Evolutionary conservation across 1,140 invertebrate species (phyloP).

Genomic region (Cotesia chilonis): DNA sequence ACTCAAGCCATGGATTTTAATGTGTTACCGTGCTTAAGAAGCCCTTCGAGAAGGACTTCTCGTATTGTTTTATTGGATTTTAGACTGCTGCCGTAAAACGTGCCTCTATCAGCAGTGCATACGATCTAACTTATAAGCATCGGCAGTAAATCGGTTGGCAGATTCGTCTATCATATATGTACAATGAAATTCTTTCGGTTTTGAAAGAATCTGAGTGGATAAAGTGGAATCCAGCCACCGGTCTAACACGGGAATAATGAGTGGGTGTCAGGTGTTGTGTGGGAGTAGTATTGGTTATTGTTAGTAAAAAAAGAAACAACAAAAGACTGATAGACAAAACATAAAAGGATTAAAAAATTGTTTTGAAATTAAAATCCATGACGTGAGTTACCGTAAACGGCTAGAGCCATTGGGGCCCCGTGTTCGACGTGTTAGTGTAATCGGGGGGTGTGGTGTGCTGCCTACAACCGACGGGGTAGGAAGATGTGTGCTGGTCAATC

Average conservation of each 20-base stretch:
- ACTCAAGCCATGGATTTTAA: conserved; percentile 63
- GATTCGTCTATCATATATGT: background rate
- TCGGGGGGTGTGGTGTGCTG: conserved; percentile 65
- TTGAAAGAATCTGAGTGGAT: background rate
- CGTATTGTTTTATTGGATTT: background rate
- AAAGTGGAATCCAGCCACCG: conserved; percentile 7
- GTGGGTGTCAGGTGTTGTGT: background rate
- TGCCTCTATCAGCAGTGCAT: conserved; percentile 57
- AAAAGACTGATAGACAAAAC: too few relatives aligned
- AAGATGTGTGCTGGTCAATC: conserved; percentile 64
- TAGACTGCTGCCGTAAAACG: conserved; percentile 18
- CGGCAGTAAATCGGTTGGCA: conserved; percentile 4
- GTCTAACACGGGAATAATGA: too few relatives aligned
- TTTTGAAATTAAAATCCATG: conserved; percentile 61
- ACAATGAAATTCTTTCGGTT: background rate
- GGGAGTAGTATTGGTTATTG: background rate
- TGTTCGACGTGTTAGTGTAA: conserved; percentile 66
- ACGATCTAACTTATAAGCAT: conserved; percentile 36
- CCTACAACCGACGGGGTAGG: conserved; percentile 63
- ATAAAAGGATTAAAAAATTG: background rate
- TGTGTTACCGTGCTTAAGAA: conserved; percentile 48
- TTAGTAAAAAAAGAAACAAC: too few relatives aligned
- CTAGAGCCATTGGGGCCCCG: conserved; percentile 65
- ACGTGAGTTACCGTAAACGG: conserved; percentile 65
- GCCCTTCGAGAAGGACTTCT: conserved; percentile 42